phyloP scores from a whole-genome alignment of 2,113 vertebrate species.

The Oenanthe oenanthe region DNA sequence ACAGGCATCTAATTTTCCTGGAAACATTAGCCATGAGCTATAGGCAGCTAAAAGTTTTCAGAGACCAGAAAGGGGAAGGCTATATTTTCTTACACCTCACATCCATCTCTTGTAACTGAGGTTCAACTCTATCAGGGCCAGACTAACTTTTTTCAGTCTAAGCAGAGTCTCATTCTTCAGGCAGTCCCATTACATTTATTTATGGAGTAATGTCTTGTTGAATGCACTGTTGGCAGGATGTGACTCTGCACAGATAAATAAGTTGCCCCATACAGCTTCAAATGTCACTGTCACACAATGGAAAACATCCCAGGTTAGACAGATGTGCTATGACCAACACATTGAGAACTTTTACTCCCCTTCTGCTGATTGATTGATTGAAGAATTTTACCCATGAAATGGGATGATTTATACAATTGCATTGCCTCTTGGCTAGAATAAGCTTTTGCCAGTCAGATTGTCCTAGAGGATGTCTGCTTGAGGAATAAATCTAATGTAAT shows the following conservation, averaged over 20 bases:
- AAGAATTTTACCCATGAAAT: slow-evolving; percentile 28
- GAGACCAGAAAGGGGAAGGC: neutral
- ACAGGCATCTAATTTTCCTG: neutral
- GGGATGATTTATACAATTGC: neutral
- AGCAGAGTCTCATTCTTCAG: neutral
- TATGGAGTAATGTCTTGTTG: neutral
- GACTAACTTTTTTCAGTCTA: neutral
- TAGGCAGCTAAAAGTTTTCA: neutral
- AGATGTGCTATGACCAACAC: neutral
- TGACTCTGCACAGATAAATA: neutral
- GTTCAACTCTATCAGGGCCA: neutral
- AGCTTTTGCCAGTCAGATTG: neutral
- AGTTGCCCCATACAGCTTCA: neutral
- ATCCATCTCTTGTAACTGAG: neutral
- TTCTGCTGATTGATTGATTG: neutral
- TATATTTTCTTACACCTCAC: neutral
- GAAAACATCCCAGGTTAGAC: neutral
- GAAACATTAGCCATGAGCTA: neutral
- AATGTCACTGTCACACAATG: neutral
- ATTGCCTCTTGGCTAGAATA: slow-evolving; percentile 21
- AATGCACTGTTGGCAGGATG: neutral
- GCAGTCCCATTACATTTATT: neutral
- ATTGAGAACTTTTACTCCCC: neutral
- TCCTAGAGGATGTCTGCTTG: slow-evolving; percentile 15
- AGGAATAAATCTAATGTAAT: neutral